phyloP scores from a whole-genome alignment of 2,888 invertebrate genomes.

The Tachina lurida region DNA sequence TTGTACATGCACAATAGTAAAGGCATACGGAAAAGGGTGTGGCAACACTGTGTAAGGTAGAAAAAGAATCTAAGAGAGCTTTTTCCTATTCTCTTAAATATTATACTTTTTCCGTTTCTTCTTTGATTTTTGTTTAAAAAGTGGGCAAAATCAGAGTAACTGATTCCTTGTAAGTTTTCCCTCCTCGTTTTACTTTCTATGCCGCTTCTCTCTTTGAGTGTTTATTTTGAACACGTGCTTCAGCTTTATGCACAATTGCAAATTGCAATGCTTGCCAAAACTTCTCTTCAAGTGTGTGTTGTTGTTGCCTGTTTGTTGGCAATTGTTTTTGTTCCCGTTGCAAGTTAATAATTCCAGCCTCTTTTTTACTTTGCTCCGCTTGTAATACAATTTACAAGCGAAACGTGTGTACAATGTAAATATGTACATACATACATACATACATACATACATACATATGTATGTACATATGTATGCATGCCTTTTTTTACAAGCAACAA shows the following conservation, averaged over 20 bases:
- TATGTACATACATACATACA: too few species aligned
- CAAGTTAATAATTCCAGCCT: slow-evolving; percentile 60
- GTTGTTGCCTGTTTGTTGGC: background rate
- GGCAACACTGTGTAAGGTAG: background rate
- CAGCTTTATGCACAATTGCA: slow-evolving; percentile 68
- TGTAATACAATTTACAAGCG: background rate
- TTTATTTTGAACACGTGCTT: slow-evolving; percentile 71
- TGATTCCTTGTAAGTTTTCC: background rate
- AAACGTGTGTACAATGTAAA: background rate
- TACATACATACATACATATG: too few species aligned
- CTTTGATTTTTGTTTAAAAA: background rate
- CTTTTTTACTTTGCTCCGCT: slow-evolving; percentile 38
- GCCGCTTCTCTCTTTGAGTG: slow-evolving; percentile 63
- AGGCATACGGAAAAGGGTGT: too few species aligned
- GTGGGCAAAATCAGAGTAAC: slow-evolving; percentile 35
- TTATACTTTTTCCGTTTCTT: slow-evolving; percentile 11
- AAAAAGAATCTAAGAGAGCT: slow-evolving; percentile 33
- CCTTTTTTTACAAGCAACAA: slow-evolving; percentile 27
- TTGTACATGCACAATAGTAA: too few species aligned
- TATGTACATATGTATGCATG: background rate
- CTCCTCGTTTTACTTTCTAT: background rate
- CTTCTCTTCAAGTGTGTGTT: slow-evolving; percentile 54
- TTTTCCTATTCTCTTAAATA: slow-evolving; percentile 28
- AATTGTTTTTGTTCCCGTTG: slow-evolving; percentile 36
- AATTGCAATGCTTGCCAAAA: slow-evolving; percentile 70